These are phyloP conservation scores for Cyanocitta stelleri DNA, from an alignment of 2,113 vertebrate genomes.

Conservation along the genomic window DNA sequence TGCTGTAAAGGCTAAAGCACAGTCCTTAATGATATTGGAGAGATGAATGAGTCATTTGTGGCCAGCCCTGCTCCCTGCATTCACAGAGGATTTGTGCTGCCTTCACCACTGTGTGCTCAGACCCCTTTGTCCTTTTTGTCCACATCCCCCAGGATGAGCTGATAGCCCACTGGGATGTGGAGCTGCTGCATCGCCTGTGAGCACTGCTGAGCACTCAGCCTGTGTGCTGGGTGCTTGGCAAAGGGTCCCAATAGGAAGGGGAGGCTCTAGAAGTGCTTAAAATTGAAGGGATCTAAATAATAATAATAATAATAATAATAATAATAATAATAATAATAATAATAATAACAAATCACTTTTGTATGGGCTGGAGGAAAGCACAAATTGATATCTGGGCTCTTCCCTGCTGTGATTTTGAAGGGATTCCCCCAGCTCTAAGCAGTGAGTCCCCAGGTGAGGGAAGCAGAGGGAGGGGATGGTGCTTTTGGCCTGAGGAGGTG, in stretches of 20 bases:
- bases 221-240: neutral
- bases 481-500: constrained; percentile 4
- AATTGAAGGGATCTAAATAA: neutral
- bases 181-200: neutral
- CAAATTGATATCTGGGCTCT: neutral
- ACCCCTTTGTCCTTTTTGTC: neutral
- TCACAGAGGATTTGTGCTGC: neutral
- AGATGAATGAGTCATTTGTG: neutral
- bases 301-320: neutral
- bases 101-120: neutral
- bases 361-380: neutral
- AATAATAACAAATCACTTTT: neutral
- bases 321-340: neutral
- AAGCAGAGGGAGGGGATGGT: neutral
- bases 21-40: neutral
- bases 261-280: neutral
- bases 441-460: neutral
- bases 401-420: neutral
- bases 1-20: neutral
- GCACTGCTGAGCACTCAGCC: neutral
- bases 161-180: neutral
- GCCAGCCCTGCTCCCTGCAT: neutral
- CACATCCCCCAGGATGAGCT: neutral
- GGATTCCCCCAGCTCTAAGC: neutral
- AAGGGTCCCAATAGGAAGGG: neutral